These are phyloP conservation scores for Apocrypta bakeri DNA, from an alignment of 1,140 invertebrate species.

Conservation along the genomic window DNA sequence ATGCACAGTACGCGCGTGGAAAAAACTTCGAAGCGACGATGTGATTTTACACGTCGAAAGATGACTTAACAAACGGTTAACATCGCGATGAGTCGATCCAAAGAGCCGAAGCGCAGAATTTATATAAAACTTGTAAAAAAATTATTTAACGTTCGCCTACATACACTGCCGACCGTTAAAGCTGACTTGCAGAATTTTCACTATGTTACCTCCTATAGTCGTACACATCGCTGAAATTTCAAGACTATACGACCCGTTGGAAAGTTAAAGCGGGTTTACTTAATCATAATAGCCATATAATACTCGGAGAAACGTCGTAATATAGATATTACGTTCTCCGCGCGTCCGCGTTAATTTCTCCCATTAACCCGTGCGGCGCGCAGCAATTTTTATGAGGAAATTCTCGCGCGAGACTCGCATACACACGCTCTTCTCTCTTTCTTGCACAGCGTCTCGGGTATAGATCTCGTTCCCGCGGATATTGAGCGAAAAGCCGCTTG, in stretches of 20 bases:
- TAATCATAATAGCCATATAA: too few species aligned
- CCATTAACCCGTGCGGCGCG: not conserved
- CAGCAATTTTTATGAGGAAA: not conserved
- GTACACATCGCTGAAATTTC: too few species aligned
- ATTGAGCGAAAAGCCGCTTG: slow-evolving; percentile 36
- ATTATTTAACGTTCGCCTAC: too few species aligned
- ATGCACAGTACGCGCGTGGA: not conserved
- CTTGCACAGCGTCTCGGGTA: not conserved
- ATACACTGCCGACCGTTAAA: too few species aligned
- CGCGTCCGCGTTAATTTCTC: not conserved
- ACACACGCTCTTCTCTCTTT: not conserved
- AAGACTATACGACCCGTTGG: too few species aligned
- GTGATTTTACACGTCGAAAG: not conserved
- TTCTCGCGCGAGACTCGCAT: not conserved
- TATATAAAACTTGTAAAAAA: too few species aligned
- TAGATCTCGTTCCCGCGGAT: slow-evolving; percentile 28
- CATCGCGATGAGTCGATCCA: too few species aligned
- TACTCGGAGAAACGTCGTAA: not conserved
- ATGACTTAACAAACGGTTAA: too few species aligned
- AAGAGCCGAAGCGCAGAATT: too few species aligned
- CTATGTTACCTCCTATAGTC: too few species aligned
- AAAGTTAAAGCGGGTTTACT: too few species aligned
- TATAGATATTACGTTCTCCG: not conserved
- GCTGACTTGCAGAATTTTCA: too few species aligned
- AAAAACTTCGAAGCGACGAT: not conserved